These are phyloP conservation scores for Drosophila sproati DNA, from an alignment of 1,140 invertebrate genomes.

Conservation along the genomic window DNA sequence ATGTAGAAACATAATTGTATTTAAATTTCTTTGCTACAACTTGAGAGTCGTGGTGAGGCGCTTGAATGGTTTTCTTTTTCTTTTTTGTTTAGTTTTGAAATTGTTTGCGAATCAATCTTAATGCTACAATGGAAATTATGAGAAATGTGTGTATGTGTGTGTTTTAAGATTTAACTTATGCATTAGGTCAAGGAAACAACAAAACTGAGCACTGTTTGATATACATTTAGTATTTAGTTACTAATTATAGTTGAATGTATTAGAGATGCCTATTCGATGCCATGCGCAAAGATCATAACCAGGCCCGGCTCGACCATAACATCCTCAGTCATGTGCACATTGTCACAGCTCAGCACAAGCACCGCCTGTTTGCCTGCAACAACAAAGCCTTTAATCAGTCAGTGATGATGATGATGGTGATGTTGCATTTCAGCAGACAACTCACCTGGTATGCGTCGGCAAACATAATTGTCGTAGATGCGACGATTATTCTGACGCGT, in stretches of 20 bases:
- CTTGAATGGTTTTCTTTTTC: slow-evolving; percentile 58
- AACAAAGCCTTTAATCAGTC: slow-evolving; percentile 29
- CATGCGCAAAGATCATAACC: slow-evolving; percentile 99
- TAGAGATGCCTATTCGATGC: slow-evolving; percentile 88
- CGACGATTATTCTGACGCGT: slow-evolving; percentile 95
- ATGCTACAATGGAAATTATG: slow-evolving; percentile 36
- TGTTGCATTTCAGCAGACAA: background rate
- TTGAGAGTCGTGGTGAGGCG: slow-evolving; percentile 70
- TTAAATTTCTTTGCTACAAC: slow-evolving; percentile 57
- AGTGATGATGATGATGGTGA: background rate
- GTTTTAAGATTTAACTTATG: slow-evolving; percentile 41
- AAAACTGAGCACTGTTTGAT: slow-evolving; percentile 73
- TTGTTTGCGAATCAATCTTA: slow-evolving; percentile 48
- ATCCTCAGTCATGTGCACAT: slow-evolving; percentile 96
- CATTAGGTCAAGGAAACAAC: slow-evolving; percentile 68
- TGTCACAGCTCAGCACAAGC: slow-evolving; percentile 96
- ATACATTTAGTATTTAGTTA: slow-evolving; percentile 52
- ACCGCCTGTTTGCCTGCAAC: slow-evolving; percentile 93
- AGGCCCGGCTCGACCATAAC: slow-evolving; percentile 98
- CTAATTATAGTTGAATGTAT: slow-evolving; percentile 47
- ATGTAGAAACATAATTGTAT: slow-evolving; percentile 43
- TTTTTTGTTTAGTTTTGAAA: slow-evolving; percentile 4
- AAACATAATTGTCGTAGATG: slow-evolving; percentile 96
- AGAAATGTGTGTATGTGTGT: slow-evolving; percentile 16
- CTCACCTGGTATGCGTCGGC: slow-evolving; percentile 94